Conservation (phyloP, 2,888 invertebrate species). For the Slavum lentiscoides region DNA sequence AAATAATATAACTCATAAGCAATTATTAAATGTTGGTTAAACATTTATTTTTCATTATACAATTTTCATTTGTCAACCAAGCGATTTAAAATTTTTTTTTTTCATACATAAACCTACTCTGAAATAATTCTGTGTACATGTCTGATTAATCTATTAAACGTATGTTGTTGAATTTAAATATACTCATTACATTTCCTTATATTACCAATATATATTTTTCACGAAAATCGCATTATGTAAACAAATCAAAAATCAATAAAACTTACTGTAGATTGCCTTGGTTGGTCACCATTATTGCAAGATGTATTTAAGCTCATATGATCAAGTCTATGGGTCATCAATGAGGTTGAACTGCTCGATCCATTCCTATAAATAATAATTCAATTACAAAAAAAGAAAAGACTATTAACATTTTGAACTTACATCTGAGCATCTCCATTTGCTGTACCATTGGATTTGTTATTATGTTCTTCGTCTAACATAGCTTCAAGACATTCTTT, state of each 20-base stretch:
- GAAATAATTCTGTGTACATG: too few relatives aligned
- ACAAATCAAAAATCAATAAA: not conserved
- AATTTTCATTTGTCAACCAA: too few relatives aligned
- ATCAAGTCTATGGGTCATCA: conserved; percentile 40
- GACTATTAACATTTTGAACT: not conserved
- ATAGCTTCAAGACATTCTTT: conserved; percentile 85
- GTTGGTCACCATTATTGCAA: conserved; percentile 47
- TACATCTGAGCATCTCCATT: conserved; percentile 45
- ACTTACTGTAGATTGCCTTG: conserved; percentile 51
- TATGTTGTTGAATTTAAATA: too few relatives aligned
- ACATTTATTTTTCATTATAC: too few relatives aligned
- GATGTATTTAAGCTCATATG: conserved; percentile 42
- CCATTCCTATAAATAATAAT: conserved; percentile 37
- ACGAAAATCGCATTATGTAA: not conserved
- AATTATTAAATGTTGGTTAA: too few relatives aligned
- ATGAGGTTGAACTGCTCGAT: conserved; percentile 46
- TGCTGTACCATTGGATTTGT: conserved; percentile 28
- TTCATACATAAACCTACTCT: too few relatives aligned
- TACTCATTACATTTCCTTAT: not conserved
- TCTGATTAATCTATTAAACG: too few relatives aligned
- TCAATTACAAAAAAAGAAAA: not conserved
- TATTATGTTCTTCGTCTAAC: conserved; percentile 66
- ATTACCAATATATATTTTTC: not conserved
- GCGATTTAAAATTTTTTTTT: too few relatives aligned
- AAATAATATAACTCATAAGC: too few relatives aligned